Base-by-base conservation (phyloP, 1,140 invertebrate genomes). In the Protaetia brevitarsis region DNA sequence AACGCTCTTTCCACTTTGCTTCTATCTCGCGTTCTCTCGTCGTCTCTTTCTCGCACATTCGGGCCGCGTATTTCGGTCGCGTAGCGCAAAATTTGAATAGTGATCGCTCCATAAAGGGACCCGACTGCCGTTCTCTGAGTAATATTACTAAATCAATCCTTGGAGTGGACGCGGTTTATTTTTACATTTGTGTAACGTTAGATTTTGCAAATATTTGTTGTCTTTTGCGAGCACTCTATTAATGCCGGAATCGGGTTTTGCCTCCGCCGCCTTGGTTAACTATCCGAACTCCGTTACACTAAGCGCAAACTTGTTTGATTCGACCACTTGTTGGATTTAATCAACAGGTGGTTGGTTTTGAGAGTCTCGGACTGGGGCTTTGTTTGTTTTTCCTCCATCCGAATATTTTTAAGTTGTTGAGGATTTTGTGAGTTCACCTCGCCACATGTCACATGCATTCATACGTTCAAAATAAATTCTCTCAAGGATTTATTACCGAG, bases 311-410 rank as follows among this genome's bases (percentile, higher is more conserved):
- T 31, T 31, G 57, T 59, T 59, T 31, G 58, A 67, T 66, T 67
- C 66, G 60, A 68, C 71, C 68, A 74, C 72, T 67, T 74, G 72
- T 72, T 74, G 72, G 68, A 66, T 65, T 60, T 66, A 57, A 68
- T 72, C 72, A 69, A 70, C 72, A 74, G 66, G 72, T 74, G 68
- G 72, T 72, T 64, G 11, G 27, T 59, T 59, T 59, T 7, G 26
- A 59, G 16, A 28, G 28, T 28, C 30, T 28, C 30, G 27, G 57
- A n/a, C 5, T 59, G 26, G 11, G n/a, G 11, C 27, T 59, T 59
- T 59, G 37, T n/a, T n/a, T 67, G 10, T 41, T 36, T 21, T 19
- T 62, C 36, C 59, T 60, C 21, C 21, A 16, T 28, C 36, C 57
- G 16, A 3, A 51, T 29, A 29, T 45, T 51, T 51, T 26, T 3